phyloP scores from a whole-genome alignment of 2,797 vertebrate species.

The Enteromius paludinosus region DNA sequence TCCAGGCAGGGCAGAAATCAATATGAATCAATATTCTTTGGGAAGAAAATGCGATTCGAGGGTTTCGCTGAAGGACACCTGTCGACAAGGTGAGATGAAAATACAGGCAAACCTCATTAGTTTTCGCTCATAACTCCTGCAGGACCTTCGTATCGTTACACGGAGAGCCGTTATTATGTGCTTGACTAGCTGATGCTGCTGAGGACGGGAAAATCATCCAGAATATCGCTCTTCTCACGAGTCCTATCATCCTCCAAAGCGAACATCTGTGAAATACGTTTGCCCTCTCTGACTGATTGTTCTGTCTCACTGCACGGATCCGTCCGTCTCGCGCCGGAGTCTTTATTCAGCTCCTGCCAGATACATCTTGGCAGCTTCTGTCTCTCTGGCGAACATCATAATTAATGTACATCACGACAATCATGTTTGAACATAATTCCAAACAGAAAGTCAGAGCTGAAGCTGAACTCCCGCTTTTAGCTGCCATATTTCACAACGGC shows the following conservation, averaged over 20 bases:
- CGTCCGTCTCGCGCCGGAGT: conserved; percentile 14
- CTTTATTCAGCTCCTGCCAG: conserved; percentile 14
- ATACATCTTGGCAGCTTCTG: conserved; percentile 16
- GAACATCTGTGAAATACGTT: conserved; percentile 63
- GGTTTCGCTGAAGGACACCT: conserved; percentile 76
- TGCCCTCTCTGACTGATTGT: conserved; percentile 70
- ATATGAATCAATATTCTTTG: conserved; percentile 26
- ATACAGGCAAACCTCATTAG: conserved; percentile 73
- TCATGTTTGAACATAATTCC: neutral
- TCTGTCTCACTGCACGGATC: conserved; percentile 57
- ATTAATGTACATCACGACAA: conserved; percentile 9
- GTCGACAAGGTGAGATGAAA: conserved; percentile 78
- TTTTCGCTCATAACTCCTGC: conserved; percentile 70
- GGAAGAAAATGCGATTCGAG: conserved; percentile 14
- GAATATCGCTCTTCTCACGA: conserved; percentile 74
- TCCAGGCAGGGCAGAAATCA: conserved; percentile 31
- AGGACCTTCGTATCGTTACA: conserved; percentile 74
- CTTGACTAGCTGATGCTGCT: conserved; percentile 70
- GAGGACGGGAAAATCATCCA: conserved; percentile 80
- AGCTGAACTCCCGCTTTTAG: neutral
- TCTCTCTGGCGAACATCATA: neutral
- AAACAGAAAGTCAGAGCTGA: neutral
- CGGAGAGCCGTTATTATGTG: conserved; percentile 74
- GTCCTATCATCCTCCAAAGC: conserved; percentile 70
- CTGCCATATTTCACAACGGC: neutral